These are phyloP conservation scores for Mylabris phalerata DNA, from an alignment of 1,140 invertebrate genomes.

Conservation along the genomic window DNA sequence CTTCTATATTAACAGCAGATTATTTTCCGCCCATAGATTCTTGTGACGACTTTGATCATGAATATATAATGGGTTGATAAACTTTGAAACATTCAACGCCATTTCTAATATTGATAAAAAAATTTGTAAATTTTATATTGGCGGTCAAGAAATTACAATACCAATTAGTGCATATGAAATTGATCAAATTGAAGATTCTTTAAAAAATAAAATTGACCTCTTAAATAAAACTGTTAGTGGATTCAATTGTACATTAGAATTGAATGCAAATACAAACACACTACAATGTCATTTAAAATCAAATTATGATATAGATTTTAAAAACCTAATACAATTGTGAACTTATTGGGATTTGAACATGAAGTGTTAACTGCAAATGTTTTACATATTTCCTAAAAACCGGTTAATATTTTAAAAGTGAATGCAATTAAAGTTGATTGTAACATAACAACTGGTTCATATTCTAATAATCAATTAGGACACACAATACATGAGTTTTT, in stretches of 20 bases:
- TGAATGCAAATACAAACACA: constrained; percentile 8
- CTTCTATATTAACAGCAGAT: no score
- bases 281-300: constrained; percentile 16
- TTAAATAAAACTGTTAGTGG: not conserved
- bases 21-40: no score
- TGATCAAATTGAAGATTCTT: constrained; percentile 4
- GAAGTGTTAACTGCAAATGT: not conserved
- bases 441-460: not conserved
- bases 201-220: constrained; percentile 7
- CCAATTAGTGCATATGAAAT: constrained; percentile 17
- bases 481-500: constrained; percentile 36
- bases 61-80: not conserved
- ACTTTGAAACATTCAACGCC: constrained; percentile 18
- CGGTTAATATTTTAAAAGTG: constrained; percentile 1
- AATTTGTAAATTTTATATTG: constrained; percentile 15
- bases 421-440: no score
- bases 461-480: constrained; percentile 20
- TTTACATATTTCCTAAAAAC: not conserved
- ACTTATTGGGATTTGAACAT: constrained; percentile 6
- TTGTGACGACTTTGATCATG: no score
- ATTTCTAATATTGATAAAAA: constrained; percentile 18
- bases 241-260: not conserved
- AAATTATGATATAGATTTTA: constrained; percentile 19
- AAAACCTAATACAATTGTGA: constrained; percentile 15
- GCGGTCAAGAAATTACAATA: constrained; percentile 3